Conservation (phyloP, 2,888 invertebrate species). For the Sturmia bella region DNA sequence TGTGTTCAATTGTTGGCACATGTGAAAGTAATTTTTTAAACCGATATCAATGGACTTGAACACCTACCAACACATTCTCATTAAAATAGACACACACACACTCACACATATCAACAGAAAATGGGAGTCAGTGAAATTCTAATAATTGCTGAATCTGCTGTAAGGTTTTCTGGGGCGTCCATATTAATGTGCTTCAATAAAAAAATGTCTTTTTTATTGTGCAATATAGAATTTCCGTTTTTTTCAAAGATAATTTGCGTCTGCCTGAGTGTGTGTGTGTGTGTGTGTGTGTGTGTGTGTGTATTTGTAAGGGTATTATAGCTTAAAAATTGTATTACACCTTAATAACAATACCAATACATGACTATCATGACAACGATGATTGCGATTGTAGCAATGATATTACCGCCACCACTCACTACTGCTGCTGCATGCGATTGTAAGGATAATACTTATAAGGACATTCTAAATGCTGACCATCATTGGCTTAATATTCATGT, state of each 20-base stretch:
- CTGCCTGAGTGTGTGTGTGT: neutral
- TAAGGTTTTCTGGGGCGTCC: conserved; percentile 10
- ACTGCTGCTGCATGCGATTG: conserved; percentile 6
- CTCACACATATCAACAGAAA: neutral
- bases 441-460: conserved; percentile 54
- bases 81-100: conserved; percentile 14
- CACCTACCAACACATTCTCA: conserved; percentile 20
- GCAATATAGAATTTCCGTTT: conserved; percentile 45
- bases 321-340: conserved; percentile 81
- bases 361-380: conserved; percentile 71
- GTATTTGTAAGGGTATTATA: conserved; percentile 76
- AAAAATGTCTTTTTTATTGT: conserved; percentile 42
- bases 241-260: conserved; percentile 17
- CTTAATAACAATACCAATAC: conserved; percentile 81
- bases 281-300: neutral
- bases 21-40: conserved; percentile 54
- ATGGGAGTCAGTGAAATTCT: conserved; percentile 15
- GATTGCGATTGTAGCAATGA: conserved; percentile 59
- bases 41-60: conserved; percentile 35
- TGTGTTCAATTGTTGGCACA: conserved; percentile 76
- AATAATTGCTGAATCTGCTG: conserved; percentile 63
- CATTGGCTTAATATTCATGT: conserved; percentile 61
- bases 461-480: conserved; percentile 63
- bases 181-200: conserved; percentile 36
- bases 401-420: conserved; percentile 21